These are phyloP conservation scores for Antitype chi DNA, from an alignment of 2,888 invertebrate species.

Conservation along the genomic window DNA sequence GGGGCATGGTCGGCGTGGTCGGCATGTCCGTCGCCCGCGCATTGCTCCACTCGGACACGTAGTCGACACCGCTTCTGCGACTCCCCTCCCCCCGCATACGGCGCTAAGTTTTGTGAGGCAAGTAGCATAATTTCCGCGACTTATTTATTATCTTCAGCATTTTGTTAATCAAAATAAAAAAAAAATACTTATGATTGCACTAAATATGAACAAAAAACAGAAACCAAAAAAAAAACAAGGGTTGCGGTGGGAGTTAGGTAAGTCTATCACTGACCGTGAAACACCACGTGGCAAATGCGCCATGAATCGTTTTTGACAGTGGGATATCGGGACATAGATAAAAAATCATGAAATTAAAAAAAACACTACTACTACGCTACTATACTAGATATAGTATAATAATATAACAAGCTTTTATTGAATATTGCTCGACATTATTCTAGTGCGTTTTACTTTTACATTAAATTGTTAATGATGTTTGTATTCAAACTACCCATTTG, in stretches of 20 bases:
- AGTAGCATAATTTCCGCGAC: slow-evolving; percentile 31
- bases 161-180: not conserved
- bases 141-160: not conserved
- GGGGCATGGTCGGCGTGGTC: slow-evolving; percentile 96
- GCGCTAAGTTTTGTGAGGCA: slow-evolving; percentile 97
- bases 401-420: not conserved
- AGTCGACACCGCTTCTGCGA: slow-evolving; percentile 97
- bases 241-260: not conserved
- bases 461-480: not conserved
- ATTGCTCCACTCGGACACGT: slow-evolving; percentile 90
- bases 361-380: too few relatives aligned
- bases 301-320: not conserved
- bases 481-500: not conserved
- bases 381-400: not conserved
- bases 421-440: not conserved
- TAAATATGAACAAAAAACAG: not conserved
- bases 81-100: slow-evolving; percentile 96
- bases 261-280: not conserved
- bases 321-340: not conserved
- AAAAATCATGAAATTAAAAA: not conserved
- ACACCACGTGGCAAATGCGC: not conserved
- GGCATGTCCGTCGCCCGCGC: slow-evolving; percentile 94
- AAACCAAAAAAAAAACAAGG: not conserved
- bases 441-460: not conserved
- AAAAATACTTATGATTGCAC: not conserved